Evolutionary conservation across 2,113 vertebrate species (phyloP), one percentile per base, ranked within the genome.

Genomic region (Cyanistes caeruleus): DNA sequence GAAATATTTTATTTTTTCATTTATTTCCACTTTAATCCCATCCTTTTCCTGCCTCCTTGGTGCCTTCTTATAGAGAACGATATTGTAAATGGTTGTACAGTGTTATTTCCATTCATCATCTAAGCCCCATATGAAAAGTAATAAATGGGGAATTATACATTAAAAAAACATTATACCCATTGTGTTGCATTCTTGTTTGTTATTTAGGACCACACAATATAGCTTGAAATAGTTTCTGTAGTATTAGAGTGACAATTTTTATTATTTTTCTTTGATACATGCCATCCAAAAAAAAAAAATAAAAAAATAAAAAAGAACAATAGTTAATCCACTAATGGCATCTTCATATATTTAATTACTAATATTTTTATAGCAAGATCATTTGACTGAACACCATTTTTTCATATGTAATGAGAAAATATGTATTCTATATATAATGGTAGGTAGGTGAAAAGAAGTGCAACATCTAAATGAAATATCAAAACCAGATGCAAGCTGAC

Each of bases 1-100:
- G 67, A 83, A 88, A 77, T 10, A 46, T 69, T 93, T 88, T 80
- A 76, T 77, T 95, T 96, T 90, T 85, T 55, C 28, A 63, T 90
- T 90, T 90, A 83, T 90, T 96, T 92, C 23, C 18, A 55, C n/a
- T 96, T 83, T 90, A 94, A 90, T 88, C 53, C 55, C 58, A 58
- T 69, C 15, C 27, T 15, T 90, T 92, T 69, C 46, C 75, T 84
- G 35, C 25, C 46, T 83, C n/a, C 17, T 77, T 95, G 13, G 10
- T 76, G 39, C 20, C 5, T 46, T 79, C 63, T 90, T 49, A 41
- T 22, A 58, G 7, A 73, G 31, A 62, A 83, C 65, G 60, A 79
- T 58, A 85, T 52, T 78, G 24, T 56, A 80, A 92, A 69, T 53
- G 13, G 9, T 27, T 73, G 7, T 62, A 85, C 65, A 72, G 2